Base-by-base conservation (phyloP, 2,888 invertebrate species). In the Macropis europaea region DNA sequence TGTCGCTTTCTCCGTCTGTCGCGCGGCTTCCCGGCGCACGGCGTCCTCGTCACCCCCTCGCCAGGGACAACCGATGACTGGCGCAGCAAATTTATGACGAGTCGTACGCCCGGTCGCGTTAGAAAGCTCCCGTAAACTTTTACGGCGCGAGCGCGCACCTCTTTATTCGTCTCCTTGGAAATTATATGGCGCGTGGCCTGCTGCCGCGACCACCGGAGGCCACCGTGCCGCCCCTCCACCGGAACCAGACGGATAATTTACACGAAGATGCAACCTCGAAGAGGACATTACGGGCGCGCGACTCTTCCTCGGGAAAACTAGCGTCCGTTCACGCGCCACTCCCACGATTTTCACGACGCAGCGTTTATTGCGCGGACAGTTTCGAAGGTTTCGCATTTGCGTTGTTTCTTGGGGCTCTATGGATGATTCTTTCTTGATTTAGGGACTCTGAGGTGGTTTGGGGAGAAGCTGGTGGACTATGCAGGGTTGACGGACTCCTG, bases 111-210 rank as follows among this genome's bases (percentile, higher is more conserved):
- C 72, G 30, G 47, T 26, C 45, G 64, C 54, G 63, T 77, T 77
- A 64, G 69, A 78, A 81, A 72, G 73, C 73, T 74, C 67, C 73
- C 61, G 80, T 79, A 76, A 78, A 81, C 56, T 82, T 82, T 78
- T 82, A 79, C 68, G 57, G 70, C 42, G 73, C 45, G 45, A 48
- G 61, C 72, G 56, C 62, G 54, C 68, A 67, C 66, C 71, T 69
- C 56, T 74, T 64, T 60, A 64, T 74, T 76, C 76, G 75, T 68
- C 73, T 64, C 76, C 80, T 78, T 64, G 74, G 63, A 61, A 84
- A 84, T 84, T 84, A 84, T 82, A 83, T 77, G 86, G 84, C 87
- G 81, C 87, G 87, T 87, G 87, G 86, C 87, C 75, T 50, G 69
- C 54, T 62, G 47, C 67, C 68, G 69, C 70, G 67, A 47, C 60